Evolutionary conservation across 2,113 vertebrate genomes (phyloP).

Genomic region (Aspidoscelis tigris): DNA sequence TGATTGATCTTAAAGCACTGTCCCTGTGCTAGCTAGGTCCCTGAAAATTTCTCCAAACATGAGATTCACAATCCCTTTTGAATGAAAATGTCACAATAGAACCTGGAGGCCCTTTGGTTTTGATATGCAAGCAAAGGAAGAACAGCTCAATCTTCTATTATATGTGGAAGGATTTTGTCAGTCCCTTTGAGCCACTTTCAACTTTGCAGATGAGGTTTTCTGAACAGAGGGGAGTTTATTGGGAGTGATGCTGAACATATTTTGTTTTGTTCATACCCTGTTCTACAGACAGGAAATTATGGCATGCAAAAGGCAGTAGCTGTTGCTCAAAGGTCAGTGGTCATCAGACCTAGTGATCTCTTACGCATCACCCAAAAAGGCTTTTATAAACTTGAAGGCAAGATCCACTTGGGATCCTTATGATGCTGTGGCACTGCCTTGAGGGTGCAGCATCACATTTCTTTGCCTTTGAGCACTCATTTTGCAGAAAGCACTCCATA

Average conservation of each 20-base stretch:
- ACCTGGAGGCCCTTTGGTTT: background rate
- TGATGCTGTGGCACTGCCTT: no score
- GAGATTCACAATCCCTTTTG: background rate
- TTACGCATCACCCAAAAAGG: no score
- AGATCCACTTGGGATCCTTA: no score
- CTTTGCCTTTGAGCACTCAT: no score
- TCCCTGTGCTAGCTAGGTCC: background rate
- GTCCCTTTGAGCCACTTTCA: background rate
- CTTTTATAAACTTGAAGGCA: no score
- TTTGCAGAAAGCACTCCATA: no score
- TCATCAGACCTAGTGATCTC: background rate
- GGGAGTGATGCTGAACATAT: background rate
- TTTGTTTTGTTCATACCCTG: background rate
- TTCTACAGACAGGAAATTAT: background rate
- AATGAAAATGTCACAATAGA: background rate
- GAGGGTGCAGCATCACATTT: no score
- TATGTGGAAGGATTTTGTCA: slow-evolving; percentile 17
- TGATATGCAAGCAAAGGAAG: slow-evolving; percentile 11
- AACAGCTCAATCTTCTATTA: slow-evolving; percentile 10
- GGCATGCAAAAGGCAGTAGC: background rate
- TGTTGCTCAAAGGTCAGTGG: background rate
- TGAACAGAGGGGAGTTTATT: background rate
- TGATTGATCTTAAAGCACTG: background rate
- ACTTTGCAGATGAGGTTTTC: slow-evolving; percentile 14
- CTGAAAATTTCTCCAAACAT: background rate